Conservation (phyloP, 2,888 invertebrate genomes). For the Cosmia trapezina region DNA sequence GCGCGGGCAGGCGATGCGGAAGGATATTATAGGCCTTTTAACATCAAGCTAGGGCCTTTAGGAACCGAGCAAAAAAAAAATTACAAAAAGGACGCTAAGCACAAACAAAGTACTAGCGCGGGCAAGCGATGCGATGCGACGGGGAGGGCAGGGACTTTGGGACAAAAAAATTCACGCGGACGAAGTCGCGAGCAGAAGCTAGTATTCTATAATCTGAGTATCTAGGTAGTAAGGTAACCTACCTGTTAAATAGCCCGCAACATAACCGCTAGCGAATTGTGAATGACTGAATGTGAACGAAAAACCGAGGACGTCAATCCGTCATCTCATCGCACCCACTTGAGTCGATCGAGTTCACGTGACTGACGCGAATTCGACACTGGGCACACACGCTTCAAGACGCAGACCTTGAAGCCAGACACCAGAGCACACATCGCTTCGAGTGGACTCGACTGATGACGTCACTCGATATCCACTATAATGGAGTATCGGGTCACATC, state of each 20-base stretch:
- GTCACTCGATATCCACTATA: slow-evolving; percentile 10
- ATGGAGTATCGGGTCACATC: slow-evolving; percentile 15
- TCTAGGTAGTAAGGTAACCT: not conserved
- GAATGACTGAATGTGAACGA: not conserved
- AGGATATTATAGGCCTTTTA: too few relatives aligned
- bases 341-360: not conserved
- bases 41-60: too few relatives aligned
- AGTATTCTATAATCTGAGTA: too few relatives aligned
- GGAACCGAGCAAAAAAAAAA: too few relatives aligned
- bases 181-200: too few relatives aligned
- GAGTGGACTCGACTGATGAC: slow-evolving; percentile 5
- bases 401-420: slow-evolving; percentile 33
- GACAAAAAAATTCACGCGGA: too few relatives aligned
- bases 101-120: too few relatives aligned
- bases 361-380: slow-evolving; percentile 2
- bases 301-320: not conserved
- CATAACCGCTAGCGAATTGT: not conserved
- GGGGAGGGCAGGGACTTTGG: too few relatives aligned
- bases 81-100: too few relatives aligned
- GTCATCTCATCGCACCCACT: not conserved
- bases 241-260: not conserved
- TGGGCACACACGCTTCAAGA: slow-evolving; percentile 14
- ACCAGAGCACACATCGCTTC: slow-evolving; percentile 19
- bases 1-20: too few relatives aligned
- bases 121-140: too few relatives aligned